Conservation (phyloP, 2,113 vertebrate genomes). For the Rhinichthys klamathensis region DNA sequence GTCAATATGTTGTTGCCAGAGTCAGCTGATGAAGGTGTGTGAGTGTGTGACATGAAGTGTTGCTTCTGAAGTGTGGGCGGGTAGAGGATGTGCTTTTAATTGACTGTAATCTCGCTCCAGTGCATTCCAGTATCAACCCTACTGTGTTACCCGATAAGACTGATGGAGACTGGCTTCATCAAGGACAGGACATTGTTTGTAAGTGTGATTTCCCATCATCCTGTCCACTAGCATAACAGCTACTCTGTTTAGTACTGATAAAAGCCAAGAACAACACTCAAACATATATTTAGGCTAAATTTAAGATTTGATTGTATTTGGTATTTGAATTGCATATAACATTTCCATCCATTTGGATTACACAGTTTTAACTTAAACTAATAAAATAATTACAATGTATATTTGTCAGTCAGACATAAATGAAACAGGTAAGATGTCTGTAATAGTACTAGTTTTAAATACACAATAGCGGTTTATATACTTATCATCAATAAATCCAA, state of each 20-base stretch:
- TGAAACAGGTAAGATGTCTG: too few relatives aligned
- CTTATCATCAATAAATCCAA: too few relatives aligned
- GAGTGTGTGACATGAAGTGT: background rate
- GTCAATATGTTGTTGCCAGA: background rate
- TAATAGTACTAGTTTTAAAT: too few relatives aligned
- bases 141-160: constrained; percentile 26
- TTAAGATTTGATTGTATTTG: too few relatives aligned
- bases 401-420: too few relatives aligned
- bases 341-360: too few relatives aligned
- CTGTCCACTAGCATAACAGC: background rate
- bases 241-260: background rate
- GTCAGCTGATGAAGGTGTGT: constrained; percentile 17
- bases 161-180: background rate
- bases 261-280: background rate
- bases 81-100: constrained; percentile 41
- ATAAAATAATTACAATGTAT: too few relatives aligned
- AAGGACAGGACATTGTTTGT: background rate
- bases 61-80: constrained; percentile 33
- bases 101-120: background rate
- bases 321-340: too few relatives aligned
- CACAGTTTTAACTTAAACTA: too few relatives aligned
- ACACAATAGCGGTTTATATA: too few relatives aligned
- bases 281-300: too few relatives aligned
- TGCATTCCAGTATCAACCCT: constrained; percentile 11
- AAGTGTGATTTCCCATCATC: background rate